phyloP scores from a whole-genome alignment of 2,113 vertebrate genomes.

The Arizona elegans region DNA sequence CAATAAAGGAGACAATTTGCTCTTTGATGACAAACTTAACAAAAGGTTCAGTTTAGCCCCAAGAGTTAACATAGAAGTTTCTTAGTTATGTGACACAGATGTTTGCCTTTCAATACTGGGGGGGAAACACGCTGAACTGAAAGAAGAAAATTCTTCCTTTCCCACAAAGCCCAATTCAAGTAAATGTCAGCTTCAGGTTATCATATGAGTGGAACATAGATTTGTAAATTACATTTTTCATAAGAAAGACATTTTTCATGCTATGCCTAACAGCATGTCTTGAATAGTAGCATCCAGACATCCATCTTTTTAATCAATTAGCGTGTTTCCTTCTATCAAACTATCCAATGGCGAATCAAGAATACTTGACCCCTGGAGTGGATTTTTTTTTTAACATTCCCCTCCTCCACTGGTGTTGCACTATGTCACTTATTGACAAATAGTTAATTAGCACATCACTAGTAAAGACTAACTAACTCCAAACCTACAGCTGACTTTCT shows the following conservation, averaged over 20 bases:
- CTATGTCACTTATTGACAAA: not conserved
- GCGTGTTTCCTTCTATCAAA: not conserved
- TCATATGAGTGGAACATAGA: not conserved
- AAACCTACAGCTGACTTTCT: not conserved
- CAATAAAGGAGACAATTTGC: not conserved
- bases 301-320: not conserved
- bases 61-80: not conserved
- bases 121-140: not conserved
- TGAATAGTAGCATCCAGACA: not conserved
- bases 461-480: not conserved
- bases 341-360: not conserved
- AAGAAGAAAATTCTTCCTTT: not conserved
- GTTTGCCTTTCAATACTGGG: not conserved
- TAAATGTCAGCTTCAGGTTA: not conserved
- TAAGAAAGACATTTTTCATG: not conserved
- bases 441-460: not conserved
- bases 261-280: not conserved
- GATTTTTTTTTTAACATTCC: not conserved
- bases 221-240: not conserved
- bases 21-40: not conserved
- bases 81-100: not conserved
- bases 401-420: not conserved
- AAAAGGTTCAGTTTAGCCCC: not conserved
- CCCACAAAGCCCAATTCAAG: not conserved
- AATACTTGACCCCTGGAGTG: not conserved